Evolutionary conservation across 2,888 invertebrate species (phyloP), one percentile per base, ranked within the genome.

Genomic region (Dasysyrphus tricinctus): DNA sequence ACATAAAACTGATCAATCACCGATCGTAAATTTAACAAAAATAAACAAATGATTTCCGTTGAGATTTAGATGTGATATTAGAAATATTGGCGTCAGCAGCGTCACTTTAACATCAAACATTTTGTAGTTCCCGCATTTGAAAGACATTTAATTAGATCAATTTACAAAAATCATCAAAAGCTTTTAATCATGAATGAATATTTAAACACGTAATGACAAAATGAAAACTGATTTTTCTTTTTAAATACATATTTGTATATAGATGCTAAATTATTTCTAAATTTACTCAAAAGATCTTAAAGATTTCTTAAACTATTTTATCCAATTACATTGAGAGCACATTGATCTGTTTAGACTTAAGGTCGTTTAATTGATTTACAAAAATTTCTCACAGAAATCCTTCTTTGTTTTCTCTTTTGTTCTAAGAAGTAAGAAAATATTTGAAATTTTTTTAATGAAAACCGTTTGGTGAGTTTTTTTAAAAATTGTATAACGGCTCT

Each of bases 31-130:
- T 54, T 11, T 3, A 69, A 54, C 11, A 39, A 39, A 69, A 69
- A 69, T 69, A 69, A 54, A 69, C 32, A 69, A 69, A 54, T 29
- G 9, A 37, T 49, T 37, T 67, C 67, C 67, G 34, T 37, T 67
- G 37, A 16, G 49, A 19, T 49, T 34, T 49, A 3, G 14, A 8
- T 61, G 19, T 61, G 24, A 42, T 61, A 42, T 42, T 42, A 61
- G 24, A 61, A 24, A 42, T 42, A 42, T 42, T 14, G 29, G 61
- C 29, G 61, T 24, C 42, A 63, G 29, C 0, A 63, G 3, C 42
- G 42, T 57, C 63, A 63, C 32, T 29, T 63, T 44, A 1, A 29
- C 9, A 4, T 24, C 29, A 2, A 1, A 54, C 24, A 12, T 24
- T 24, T 24, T 2, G 3, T 24, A 49, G 49, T 49, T 24, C 2